Evolutionary conservation across 2,888 invertebrate species (phyloP), one percentile per base, ranked within the genome.

Genomic region (Melieria omissa): DNA sequence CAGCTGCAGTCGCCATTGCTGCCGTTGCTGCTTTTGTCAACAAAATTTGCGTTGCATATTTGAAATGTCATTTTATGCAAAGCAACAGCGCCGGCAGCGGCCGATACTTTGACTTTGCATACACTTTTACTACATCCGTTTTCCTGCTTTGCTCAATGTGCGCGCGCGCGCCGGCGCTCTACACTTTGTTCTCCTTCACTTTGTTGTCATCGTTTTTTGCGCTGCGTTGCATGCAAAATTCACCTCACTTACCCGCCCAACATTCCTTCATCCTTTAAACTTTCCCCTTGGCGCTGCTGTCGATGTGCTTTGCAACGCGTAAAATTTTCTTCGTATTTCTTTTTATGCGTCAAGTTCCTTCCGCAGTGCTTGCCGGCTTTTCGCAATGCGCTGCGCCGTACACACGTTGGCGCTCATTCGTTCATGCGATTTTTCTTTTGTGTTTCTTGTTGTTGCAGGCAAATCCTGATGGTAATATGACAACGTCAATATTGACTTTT

Each of bases 401-500:
- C 45, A 46, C 60, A 29, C 29, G 29, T 16, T 16, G 16, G 16
- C 16, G 16, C 16, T 2, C 49, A 10, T 41, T 70, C 47, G 41
- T 49, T 72, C 0, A 29, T 70, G 41, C 9, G 57, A 46, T 60
- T 55, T 46, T 58, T n/a, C 58, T 57, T 14, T 1, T 62, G 4
- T 62, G 57, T 41, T 72, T 46, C 46, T 52, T 73, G 8, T 61
- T 14, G 29, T 69, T 69, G 62, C 79, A 87, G 86, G 83, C 85
- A 73, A 86, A 84, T 81, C 83, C 87, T 72, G 93, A 94, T 84
- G 91, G 90, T 77, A 95, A 95, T 88, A 90, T 91, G 73, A 94
- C 95, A 69, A 90, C 92, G 73, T 95, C 95, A 86, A 89, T 92
- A 73, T 88, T 95, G 78, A 92, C 92, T 74, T 92, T 95, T 85